Percentiles rank a stretch among this genome's conserved stretches.
phyloP scores from a whole-genome alignment of 2,888 invertebrate genomes.

The Ryuthela nishihirai region DNA sequence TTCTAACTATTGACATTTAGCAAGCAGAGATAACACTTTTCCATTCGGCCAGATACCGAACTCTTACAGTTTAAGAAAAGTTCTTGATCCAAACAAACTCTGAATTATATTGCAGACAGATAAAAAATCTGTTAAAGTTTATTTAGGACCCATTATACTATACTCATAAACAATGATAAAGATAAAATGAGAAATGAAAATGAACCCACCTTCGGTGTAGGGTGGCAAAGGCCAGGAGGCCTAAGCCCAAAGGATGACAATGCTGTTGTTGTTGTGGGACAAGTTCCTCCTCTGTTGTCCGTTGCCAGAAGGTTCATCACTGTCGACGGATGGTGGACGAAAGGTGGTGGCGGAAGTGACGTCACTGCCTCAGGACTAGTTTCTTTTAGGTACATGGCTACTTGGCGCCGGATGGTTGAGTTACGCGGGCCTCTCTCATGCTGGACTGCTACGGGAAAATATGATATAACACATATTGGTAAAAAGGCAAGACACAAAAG shows the following conservation, averaged over 20 bases:
- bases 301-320: neutral
- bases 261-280: conserved; percentile 1
- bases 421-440: conserved; percentile 96
- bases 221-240: conserved; percentile 47
- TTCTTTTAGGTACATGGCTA: conserved; percentile 74
- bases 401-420: conserved; percentile 88
- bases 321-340: neutral
- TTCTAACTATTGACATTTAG: no score
- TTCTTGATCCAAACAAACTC: no score
- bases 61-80: no score
- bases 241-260: conserved; percentile 27
- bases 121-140: no score
- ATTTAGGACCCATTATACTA: no score
- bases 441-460: conserved; percentile 77
- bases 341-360: conserved; percentile 1
- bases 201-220: conserved; percentile 55
- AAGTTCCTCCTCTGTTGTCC: neutral
- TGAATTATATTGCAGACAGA: no score
- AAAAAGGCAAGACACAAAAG: neutral
- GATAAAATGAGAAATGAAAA: no score
- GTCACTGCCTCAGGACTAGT: conserved; percentile 12
- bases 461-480: conserved; percentile 5
- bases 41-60: no score
- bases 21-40: no score
- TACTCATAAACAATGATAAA: no score